Conservation (phyloP, 2,797 vertebrate genomes). For the Pseudocheirus occidentalis region DNA sequence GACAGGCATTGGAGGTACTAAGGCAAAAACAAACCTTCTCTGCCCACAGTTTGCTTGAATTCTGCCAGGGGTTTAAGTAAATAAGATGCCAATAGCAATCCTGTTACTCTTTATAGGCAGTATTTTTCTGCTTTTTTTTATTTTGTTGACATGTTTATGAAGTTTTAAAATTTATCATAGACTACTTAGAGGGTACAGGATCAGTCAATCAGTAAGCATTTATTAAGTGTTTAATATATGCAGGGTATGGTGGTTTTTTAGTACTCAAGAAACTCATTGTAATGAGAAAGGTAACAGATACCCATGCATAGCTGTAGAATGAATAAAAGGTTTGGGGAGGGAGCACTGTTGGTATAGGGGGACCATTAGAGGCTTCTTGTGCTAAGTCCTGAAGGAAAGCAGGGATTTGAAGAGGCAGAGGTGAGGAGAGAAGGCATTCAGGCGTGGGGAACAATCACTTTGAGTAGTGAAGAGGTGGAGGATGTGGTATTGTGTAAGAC, state of each 20-base stretch:
- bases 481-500: not conserved
- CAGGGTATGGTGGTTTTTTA: too few relatives aligned
- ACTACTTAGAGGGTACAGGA: constrained; percentile 14
- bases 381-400: too few relatives aligned
- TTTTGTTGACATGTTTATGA: constrained; percentile 3
- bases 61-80: not conserved
- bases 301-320: not conserved
- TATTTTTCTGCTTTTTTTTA: constrained; percentile 5
- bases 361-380: too few relatives aligned
- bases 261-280: too few relatives aligned
- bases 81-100: constrained; percentile 23
- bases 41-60: not conserved
- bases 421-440: too few relatives aligned
- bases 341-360: not conserved
- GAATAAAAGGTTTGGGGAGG: not conserved
- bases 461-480: not conserved
- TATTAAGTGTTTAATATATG: too few relatives aligned
- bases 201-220: not conserved
- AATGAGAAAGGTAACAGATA: too few relatives aligned
- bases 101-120: not conserved
- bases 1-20: not conserved
- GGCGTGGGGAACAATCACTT: not conserved
- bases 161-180: constrained; percentile 42
- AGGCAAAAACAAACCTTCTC: not conserved
- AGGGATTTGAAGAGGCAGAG: too few relatives aligned